These are phyloP conservation scores for Papilio polytes DNA, from an alignment of 1,140 invertebrate species.

Conservation along the genomic window DNA sequence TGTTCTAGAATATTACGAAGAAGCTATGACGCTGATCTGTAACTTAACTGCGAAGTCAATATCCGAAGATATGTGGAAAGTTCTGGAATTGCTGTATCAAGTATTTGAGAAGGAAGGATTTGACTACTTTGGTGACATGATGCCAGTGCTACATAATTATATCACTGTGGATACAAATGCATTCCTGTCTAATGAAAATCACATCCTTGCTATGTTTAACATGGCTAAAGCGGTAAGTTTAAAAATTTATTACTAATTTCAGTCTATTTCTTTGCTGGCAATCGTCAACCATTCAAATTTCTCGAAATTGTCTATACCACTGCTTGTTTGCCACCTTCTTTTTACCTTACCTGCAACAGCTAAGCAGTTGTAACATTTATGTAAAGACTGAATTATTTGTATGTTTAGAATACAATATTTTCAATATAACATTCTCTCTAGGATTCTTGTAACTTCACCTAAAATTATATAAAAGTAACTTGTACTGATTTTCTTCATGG, in stretches of 20 bases:
- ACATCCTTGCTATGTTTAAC: slow-evolving; percentile 96
- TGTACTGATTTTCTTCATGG: no score
- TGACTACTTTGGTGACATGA: slow-evolving; percentile 99
- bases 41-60: slow-evolving; percentile 95
- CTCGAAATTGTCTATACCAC: no score
- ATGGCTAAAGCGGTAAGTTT: slow-evolving; percentile 95
- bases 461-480: no score
- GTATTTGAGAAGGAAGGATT: slow-evolving; percentile 97
- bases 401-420: no score
- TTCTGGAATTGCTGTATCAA: slow-evolving; percentile 90
- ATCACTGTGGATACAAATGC: slow-evolving; percentile 97
- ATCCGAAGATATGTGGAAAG: slow-evolving; percentile 97
- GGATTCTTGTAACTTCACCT: no score
- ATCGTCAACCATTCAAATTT: no score
- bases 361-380: not conserved
- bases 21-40: slow-evolving; percentile 96
- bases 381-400: not conserved
- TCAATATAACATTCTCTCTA: no score
- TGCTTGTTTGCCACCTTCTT: no score
- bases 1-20: slow-evolving; percentile 96
- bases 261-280: no score
- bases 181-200: slow-evolving; percentile 95
- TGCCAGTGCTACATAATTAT: slow-evolving; percentile 99
- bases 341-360: not conserved
- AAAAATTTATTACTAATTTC: no score